These are phyloP conservation scores for Gari tellinella DNA, from an alignment of 2,888 invertebrate species.

Conservation along the genomic window DNA sequence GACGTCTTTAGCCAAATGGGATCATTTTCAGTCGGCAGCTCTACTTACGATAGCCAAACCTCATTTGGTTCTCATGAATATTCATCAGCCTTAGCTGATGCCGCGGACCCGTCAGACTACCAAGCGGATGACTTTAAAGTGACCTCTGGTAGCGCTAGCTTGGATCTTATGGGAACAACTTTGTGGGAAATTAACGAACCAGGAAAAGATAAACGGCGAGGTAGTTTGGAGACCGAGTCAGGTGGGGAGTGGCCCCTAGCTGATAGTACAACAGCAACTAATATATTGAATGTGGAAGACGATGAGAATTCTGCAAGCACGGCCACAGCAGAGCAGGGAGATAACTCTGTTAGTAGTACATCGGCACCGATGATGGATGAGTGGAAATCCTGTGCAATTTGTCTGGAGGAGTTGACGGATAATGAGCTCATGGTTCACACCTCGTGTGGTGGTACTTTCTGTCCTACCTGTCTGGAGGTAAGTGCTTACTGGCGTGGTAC, in stretches of 20 bases:
- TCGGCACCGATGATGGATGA: conserved; percentile 57
- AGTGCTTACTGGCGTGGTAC: conserved; percentile 42
- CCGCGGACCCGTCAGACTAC: no score
- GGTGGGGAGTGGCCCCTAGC: conserved; percentile 28
- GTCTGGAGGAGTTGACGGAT: conserved; percentile 87
- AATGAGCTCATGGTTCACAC: conserved; percentile 86
- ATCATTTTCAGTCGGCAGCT: conserved; percentile 36
- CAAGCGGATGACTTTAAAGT: no score
- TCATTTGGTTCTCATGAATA: no score
- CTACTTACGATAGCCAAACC: neutral
- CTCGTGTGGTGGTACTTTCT: conserved; percentile 87
- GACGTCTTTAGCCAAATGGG: conserved; percentile 63
- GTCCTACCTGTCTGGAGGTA: conserved; percentile 87
- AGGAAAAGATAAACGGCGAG: conserved; percentile 21
- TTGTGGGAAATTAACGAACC: conserved; percentile 63
- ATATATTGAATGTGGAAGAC: neutral
- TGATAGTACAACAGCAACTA: conserved; percentile 36
- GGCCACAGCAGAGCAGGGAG: conserved; percentile 10
- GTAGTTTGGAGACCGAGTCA: conserved; percentile 16
- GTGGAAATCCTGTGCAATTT: conserved; percentile 86
- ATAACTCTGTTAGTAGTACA: conserved; percentile 44
- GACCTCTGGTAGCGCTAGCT: conserved; percentile 3
- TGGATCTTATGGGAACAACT: conserved; percentile 64
- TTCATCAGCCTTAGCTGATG: no score
- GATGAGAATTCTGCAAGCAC: neutral